phyloP scores from a whole-genome alignment of 2,113 vertebrate species.

The Phalacrocorax aristotelis region DNA sequence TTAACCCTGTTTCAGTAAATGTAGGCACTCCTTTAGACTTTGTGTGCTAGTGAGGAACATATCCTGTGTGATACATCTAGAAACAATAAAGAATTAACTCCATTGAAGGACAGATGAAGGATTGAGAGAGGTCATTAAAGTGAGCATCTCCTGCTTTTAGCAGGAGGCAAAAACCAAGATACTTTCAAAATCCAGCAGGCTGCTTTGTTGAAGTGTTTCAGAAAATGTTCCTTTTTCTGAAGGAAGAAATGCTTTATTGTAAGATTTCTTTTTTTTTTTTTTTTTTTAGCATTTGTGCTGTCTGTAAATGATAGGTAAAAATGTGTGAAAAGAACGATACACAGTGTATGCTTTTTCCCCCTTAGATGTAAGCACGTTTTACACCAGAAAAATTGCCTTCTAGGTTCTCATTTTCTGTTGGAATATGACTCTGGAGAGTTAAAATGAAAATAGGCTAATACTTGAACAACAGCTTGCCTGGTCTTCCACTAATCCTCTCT shows the following conservation, averaged over 20 bases:
- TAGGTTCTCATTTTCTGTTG: background rate
- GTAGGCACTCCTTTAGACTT: background rate
- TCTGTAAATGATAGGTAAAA: background rate
- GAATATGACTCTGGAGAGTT: background rate
- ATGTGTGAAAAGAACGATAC: background rate
- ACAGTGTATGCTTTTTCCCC: background rate
- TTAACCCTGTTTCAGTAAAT: background rate
- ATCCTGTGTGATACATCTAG: background rate
- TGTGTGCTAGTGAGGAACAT: background rate
- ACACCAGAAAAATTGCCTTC: background rate
- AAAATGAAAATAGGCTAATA: slow-evolving; percentile 47
- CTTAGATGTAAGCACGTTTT: background rate
- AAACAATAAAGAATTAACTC: background rate
- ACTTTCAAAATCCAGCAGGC: background rate
- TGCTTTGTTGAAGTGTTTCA: too few species aligned
- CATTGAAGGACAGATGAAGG: background rate
- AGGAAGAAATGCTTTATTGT: background rate
- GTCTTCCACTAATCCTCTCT: slow-evolving; percentile 42
- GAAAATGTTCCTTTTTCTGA: too few species aligned
- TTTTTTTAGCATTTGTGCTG: background rate
- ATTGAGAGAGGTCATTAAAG: background rate
- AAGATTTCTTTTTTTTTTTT: background rate
- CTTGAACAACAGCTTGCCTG: background rate
- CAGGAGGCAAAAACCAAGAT: background rate
- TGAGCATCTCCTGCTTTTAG: background rate